A percentile compares a stretch with the other conserved stretches of the same genome.
Evolutionary conservation across 2,797 vertebrate species (phyloP).

Genomic region (Clarias platycephalus): DNA sequence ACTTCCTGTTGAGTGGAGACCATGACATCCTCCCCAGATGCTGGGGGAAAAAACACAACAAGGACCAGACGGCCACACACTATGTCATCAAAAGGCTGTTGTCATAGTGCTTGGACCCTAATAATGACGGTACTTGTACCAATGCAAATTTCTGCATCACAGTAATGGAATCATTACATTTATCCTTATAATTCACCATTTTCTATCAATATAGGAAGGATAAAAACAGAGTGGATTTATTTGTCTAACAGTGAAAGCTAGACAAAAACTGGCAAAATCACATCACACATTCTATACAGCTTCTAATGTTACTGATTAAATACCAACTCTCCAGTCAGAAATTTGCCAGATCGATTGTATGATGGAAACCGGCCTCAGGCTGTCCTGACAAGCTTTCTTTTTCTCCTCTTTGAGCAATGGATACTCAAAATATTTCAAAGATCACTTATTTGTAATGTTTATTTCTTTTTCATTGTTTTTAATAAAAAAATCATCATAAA

Average conservation of each 20-base stretch:
- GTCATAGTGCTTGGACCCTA: too few relatives aligned
- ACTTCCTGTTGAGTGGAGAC: too few relatives aligned
- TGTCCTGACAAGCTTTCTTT: neutral
- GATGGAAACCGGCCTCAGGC: neutral
- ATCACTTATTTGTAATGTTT: constrained; percentile 50
- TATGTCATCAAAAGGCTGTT: too few relatives aligned
- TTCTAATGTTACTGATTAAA: neutral
- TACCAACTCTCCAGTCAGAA: neutral
- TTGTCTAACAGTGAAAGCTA: neutral
- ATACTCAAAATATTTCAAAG: constrained; percentile 21
- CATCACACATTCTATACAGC: neutral
- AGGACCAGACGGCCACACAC: too few relatives aligned
- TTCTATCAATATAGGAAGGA: neutral
- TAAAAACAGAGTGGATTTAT: neutral
- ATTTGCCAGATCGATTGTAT: neutral
- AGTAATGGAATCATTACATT: neutral
- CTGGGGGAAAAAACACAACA: too few relatives aligned
- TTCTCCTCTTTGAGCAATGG: neutral
- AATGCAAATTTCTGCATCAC: neutral
- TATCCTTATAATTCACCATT: neutral
- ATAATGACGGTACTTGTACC: too few relatives aligned
- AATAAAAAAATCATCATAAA: constrained; percentile 88
- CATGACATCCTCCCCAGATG: too few relatives aligned
- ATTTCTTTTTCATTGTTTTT: constrained; percentile 64
- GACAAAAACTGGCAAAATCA: neutral